These are phyloP conservation scores for Andrena praecox DNA, from an alignment of 2,888 invertebrate genomes.

Conservation along the genomic window DNA sequence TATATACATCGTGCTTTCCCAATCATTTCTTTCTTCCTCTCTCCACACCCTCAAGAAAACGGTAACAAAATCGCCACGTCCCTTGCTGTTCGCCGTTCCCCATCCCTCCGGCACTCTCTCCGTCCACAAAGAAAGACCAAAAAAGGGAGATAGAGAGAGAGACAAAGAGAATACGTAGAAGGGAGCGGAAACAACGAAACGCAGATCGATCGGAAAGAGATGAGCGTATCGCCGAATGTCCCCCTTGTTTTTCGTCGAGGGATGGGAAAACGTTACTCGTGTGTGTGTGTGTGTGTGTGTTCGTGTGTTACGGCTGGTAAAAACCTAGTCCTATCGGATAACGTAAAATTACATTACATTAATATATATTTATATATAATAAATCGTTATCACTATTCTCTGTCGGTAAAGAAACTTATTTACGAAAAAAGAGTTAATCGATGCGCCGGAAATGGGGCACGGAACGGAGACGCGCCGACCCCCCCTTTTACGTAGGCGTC, in stretches of 20 bases:
- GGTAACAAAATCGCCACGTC: neutral
- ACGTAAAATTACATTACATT: conserved; percentile 74
- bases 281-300: neutral
- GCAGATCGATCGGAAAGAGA: conserved; percentile 5
- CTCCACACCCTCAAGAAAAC: neutral
- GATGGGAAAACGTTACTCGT: conserved; percentile 5
- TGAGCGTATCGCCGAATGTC: neutral
- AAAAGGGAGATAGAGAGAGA: neutral
- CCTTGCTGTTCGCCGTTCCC: neutral
- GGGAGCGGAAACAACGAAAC: neutral
- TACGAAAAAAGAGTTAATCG: conserved; percentile 48
- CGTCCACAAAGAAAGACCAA: neutral
- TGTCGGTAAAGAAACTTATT: conserved; percentile 66
- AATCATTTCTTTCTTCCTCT: neutral
- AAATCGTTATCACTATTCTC: conserved; percentile 73
- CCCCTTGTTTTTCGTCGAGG: neutral
- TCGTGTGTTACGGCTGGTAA: conserved; percentile 42
- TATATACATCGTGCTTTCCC: conserved; percentile 24
- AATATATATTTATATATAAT: conserved; percentile 46
- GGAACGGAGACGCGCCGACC: conserved; percentile 14
- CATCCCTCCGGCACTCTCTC: neutral
- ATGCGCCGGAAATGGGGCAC: conserved; percentile 13
- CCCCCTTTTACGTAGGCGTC: neutral
- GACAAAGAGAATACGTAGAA: neutral
- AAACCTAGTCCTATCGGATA: conserved; percentile 62